phyloP scores from a whole-genome alignment of 1,140 invertebrate genomes.

The Luehdorfia chinensis region DNA sequence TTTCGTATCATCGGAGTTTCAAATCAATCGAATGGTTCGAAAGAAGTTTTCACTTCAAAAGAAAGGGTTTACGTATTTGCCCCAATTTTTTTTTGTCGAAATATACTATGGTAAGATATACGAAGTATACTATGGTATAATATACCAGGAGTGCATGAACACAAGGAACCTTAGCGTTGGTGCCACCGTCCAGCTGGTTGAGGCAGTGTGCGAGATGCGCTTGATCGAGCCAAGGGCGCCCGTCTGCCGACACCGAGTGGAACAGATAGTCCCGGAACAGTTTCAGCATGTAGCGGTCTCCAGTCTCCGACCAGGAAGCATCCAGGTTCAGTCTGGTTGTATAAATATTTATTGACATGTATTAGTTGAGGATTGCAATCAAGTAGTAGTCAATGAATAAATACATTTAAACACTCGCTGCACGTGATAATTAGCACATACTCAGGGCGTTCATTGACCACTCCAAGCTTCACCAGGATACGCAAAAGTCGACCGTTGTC shows the following conservation, averaged over 20 bases:
- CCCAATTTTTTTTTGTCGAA: too few species aligned
- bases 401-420: too few species aligned
- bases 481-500: slow-evolving; percentile 96
- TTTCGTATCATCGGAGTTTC: too few species aligned
- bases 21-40: too few species aligned
- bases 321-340: slow-evolving; percentile 94
- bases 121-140: too few species aligned
- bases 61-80: too few species aligned
- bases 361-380: too few species aligned
- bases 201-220: slow-evolving; percentile 95
- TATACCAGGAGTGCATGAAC: too few species aligned
- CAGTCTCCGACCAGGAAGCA: slow-evolving; percentile 96
- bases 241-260: slow-evolving; percentile 94
- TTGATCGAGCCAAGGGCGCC: slow-evolving; percentile 96
- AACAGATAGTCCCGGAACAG: slow-evolving; percentile 98
- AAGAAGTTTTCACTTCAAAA: too few species aligned
- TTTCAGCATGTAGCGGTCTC: slow-evolving; percentile 98
- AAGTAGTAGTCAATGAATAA: slow-evolving; percentile 6
- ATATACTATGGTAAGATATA: too few species aligned
- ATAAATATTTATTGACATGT: too few species aligned
- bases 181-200: slow-evolving; percentile 95
- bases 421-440: slow-evolving; percentile 69
- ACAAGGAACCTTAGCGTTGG: slow-evolving; percentile 86
- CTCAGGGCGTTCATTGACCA: slow-evolving; percentile 96
- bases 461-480: slow-evolving; percentile 92